These are phyloP conservation scores for Saxidomus purpurata DNA, from an alignment of 1,140 invertebrate species.

Conservation along the genomic window DNA sequence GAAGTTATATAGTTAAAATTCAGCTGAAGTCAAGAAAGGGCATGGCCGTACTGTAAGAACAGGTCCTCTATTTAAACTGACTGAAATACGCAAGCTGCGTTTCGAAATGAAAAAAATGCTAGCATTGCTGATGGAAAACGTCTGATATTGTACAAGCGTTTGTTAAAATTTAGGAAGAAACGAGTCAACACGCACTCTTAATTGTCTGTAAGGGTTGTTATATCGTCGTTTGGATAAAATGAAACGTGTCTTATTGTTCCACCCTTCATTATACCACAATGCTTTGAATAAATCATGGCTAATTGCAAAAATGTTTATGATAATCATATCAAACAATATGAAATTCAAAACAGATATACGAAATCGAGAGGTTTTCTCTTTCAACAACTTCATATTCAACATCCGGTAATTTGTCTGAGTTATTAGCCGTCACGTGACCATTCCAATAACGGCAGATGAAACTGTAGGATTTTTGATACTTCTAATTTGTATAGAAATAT, in stretches of 20 bases:
- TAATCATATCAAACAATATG: conserved; percentile 47
- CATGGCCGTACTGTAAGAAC: too few species aligned
- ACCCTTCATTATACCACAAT: not conserved
- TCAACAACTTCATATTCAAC: conserved; percentile 22
- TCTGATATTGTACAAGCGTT: too few species aligned
- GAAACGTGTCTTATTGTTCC: not conserved
- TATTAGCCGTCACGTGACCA: conserved; percentile 48
- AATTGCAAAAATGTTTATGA: conserved; percentile 6
- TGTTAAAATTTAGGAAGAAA: not conserved
- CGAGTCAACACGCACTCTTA: not conserved
- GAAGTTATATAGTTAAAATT: conserved; percentile 6
- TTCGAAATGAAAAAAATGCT: too few species aligned
- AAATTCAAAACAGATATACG: conserved; percentile 35
- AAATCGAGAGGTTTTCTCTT: conserved; percentile 55
- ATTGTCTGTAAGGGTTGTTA: not conserved
- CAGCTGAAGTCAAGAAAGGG: too few species aligned
- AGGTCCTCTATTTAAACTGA: too few species aligned
- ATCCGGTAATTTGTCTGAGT: conserved; percentile 47
- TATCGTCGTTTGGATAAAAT: not conserved
- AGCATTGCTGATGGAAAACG: too few species aligned
- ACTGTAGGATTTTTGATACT: not conserved
- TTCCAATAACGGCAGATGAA: not conserved
- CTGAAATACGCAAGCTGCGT: too few species aligned
- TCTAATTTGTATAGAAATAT: conserved; percentile 19
- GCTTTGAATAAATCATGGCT: conserved; percentile 31